A percentile compares a stretch with the other conserved stretches of the same genome.
Evolutionary conservation across 2,113 vertebrate genomes (phyloP).

Genomic region (Chloropsis hardwickii): DNA sequence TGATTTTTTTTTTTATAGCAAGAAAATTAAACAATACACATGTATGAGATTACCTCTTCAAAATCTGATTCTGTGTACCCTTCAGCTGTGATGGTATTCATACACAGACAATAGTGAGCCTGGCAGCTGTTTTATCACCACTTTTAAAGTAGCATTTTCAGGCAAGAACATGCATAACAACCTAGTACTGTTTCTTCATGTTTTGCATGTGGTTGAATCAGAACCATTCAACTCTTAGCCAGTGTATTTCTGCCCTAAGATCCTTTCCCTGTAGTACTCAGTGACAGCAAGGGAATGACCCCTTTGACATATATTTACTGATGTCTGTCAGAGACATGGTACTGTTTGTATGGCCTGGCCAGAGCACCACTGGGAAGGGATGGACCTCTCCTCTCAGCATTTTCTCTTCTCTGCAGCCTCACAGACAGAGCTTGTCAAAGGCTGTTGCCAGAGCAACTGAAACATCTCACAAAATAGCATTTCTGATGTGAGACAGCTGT

Average conservation of each 20-base stretch:
- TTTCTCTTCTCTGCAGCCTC: constrained; percentile 29
- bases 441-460: constrained; percentile 71
- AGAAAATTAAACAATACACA: neutral
- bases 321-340: neutral
- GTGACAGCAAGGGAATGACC: constrained; percentile 7
- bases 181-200: neutral
- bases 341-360: constrained; percentile 44
- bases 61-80: neutral
- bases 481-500: constrained; percentile 55
- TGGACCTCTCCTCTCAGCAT: neutral
- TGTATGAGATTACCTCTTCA: neutral
- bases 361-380: constrained; percentile 4
- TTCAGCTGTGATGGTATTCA: neutral
- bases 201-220: neutral
- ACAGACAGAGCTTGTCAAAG: constrained; percentile 40
- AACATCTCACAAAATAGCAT: constrained; percentile 51
- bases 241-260: neutral
- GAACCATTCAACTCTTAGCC: neutral
- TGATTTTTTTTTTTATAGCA: neutral
- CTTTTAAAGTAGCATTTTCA: neutral
- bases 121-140: neutral
- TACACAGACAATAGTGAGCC: neutral
- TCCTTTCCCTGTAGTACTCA: neutral
- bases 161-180: neutral
- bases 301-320: constrained; percentile 2